phyloP scores from a whole-genome alignment of 2,113 vertebrate species.

The Anguilla japonica region DNA sequence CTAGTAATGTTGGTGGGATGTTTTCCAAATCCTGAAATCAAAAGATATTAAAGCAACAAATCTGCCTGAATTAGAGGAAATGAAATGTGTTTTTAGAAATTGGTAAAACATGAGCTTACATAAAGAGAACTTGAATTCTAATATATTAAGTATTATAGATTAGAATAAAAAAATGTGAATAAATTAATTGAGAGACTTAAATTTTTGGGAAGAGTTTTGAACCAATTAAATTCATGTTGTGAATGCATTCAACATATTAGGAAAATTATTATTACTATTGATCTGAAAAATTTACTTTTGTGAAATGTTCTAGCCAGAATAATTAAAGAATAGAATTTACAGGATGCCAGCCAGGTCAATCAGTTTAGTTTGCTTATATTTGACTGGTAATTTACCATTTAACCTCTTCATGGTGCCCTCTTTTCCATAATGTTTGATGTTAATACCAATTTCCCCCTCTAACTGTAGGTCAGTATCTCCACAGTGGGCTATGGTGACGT shows the following conservation, averaged over 20 bases:
- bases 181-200: too few species aligned
- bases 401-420: neutral
- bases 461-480: slow-evolving; percentile 71
- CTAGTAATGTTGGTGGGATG: too few species aligned
- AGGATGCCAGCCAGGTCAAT: neutral
- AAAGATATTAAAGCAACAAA: neutral
- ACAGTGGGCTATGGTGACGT: slow-evolving; percentile 72
- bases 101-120: too few species aligned
- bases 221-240: too few species aligned
- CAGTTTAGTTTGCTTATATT: neutral
- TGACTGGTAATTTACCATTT: neutral
- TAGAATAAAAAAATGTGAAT: too few species aligned
- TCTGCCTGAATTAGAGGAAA: neutral
- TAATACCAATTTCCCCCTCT: neutral
- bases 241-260: too few species aligned
- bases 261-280: neutral
- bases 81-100: neutral
- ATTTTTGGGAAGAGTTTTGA: too few species aligned
- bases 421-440: neutral
- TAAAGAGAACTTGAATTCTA: too few species aligned
- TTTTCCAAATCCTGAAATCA: neutral
- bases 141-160: too few species aligned
- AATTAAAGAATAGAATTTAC: neutral
- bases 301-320: neutral
- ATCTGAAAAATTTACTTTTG: neutral